phyloP scores from a whole-genome alignment of 2,888 invertebrate genomes.

The Amiota minor region DNA sequence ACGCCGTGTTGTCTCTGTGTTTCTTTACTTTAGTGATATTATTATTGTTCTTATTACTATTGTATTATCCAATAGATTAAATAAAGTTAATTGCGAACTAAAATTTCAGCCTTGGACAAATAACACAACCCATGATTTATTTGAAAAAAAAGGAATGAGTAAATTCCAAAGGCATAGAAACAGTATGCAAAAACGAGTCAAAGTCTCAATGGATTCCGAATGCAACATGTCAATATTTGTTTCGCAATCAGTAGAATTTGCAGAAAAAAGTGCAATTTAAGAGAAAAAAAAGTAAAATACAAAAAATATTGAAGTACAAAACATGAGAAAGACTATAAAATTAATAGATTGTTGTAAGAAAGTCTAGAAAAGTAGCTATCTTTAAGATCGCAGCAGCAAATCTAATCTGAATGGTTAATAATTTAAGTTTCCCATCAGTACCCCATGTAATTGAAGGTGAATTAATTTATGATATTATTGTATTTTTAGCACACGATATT shows the following conservation, averaged over 20 bases:
- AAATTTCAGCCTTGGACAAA: slow-evolving; percentile 57
- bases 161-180: not conserved
- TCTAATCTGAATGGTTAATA: too few species aligned
- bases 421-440: too few species aligned
- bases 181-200: not conserved
- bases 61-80: not conserved
- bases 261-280: too few species aligned
- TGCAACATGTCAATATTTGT: slow-evolving; percentile 60
- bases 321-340: too few species aligned
- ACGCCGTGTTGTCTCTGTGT: not conserved
- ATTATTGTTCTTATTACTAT: not conserved
- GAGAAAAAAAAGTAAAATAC: too few species aligned
- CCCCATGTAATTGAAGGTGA: too few species aligned
- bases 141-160: not conserved
- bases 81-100: slow-evolving; percentile 57
- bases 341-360: too few species aligned
- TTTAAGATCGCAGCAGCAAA: too few species aligned
- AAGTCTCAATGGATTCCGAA: slow-evolving; percentile 21
- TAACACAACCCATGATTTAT: not conserved
- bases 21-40: not conserved
- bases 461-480: too few species aligned
- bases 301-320: too few species aligned
- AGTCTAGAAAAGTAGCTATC: too few species aligned
- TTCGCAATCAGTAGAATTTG: slow-evolving; percentile 55
- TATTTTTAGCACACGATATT: too few species aligned